Base-by-base conservation (phyloP, 35 echinoderm and acorn worm species). In the Lytechinus variegatus region DNA sequence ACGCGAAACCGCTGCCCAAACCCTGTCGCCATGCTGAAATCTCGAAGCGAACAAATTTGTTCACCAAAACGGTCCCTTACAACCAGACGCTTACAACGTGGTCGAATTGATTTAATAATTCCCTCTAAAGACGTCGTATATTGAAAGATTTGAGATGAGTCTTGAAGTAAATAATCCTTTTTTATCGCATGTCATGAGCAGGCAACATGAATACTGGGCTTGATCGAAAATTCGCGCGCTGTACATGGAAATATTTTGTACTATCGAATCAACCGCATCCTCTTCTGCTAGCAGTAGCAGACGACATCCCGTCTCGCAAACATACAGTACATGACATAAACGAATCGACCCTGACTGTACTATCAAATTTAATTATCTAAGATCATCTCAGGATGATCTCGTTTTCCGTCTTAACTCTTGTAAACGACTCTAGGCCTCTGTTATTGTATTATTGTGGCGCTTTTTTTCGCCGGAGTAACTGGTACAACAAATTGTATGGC, bases 381-480 rank as follows among this genome's bases (percentile, higher is more conserved):
- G 27, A 90, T 90, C 88, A 90, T 52, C 88, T 90, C 88, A 44
- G 52, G 52, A 90, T 90, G 88, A 90, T 90, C 88, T 21, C 24
- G 52, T 90, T 90, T 90, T 28, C 88, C 88, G 88, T 33, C 88
- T 90, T 90, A 90, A 90, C 88, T 90, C 88, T 54, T 54, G 88
- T 90, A 44, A 90, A 90, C 88, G 88, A 90, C 88, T 90, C 88
- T 90, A 90, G 88, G 88, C 88, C 52, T 12, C 7, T 90, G 52
- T 90, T 90, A 90, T 90, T 90, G 88, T 90, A 90, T 90, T 90
- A 90, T 90, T 90, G 88, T 90, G 88, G 88, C 88, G 28, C 13
- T 44, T 44, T 44, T 44, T 90, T 90, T 90, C 12, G 29, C 88
- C 16, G 24, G 88, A 28, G 88, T 90, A 90, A 90, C 88, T 90